Conservation (phyloP, 2,888 invertebrate genomes). For the Eupeodes luniger region DNA sequence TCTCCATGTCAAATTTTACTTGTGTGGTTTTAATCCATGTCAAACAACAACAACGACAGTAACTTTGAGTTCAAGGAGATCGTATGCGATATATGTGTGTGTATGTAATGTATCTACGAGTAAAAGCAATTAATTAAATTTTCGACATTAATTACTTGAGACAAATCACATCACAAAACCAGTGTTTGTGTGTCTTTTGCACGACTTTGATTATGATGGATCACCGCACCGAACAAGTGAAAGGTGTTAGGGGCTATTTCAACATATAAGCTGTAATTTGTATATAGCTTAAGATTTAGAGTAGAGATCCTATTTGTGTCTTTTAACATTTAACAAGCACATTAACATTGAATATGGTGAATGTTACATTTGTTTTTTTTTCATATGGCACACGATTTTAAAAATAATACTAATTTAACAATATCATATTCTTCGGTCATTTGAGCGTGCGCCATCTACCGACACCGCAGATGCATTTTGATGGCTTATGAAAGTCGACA, state of each 20-base stretch:
- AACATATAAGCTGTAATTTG: neutral
- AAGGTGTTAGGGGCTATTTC: constrained; percentile 19
- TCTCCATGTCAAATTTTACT: neutral
- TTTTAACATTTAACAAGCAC: neutral
- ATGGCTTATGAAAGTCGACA: neutral
- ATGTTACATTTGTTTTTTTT: neutral
- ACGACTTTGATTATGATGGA: constrained; percentile 53
- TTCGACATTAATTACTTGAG: constrained; percentile 41
- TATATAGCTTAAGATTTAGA: neutral
- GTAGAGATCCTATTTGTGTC: neutral
- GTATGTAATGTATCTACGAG: too few species aligned
- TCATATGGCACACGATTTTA: constrained; percentile 10
- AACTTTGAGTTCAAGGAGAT: constrained; percentile 53
- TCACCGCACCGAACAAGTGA: constrained; percentile 19
- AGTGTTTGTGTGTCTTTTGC: neutral
- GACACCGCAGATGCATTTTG: neutral
- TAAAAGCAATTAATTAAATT: constrained; percentile 34
- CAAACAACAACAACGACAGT: neutral
- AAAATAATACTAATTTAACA: neutral
- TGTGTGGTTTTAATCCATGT: constrained; percentile 49
- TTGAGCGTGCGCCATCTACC: neutral
- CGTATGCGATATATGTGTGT: too few species aligned
- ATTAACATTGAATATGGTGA: neutral
- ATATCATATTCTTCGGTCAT: neutral
- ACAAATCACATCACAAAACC: constrained; percentile 33